Percentiles rank a stretch among this genome's conserved stretches.
phyloP scores from a whole-genome alignment of 2,113 vertebrate genomes.

The Motacilla tschutschensis region DNA sequence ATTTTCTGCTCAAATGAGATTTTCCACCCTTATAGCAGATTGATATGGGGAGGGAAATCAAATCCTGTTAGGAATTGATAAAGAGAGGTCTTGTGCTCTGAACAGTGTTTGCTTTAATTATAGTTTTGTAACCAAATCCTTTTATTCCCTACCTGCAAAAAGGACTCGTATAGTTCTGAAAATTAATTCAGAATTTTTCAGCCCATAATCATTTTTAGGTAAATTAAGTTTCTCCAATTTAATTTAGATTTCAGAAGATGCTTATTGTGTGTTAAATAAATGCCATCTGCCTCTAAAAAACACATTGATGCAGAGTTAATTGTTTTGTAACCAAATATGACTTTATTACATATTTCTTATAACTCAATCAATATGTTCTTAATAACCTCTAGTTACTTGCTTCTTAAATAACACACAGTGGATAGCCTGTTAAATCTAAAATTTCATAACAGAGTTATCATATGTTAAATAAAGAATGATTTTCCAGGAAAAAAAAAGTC shows the following conservation, averaged over 20 bases:
- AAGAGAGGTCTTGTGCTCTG: not conserved
- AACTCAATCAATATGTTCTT: constrained; percentile 77
- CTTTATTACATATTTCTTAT: constrained; percentile 69
- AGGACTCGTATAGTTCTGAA: not conserved
- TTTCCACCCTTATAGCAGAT: constrained; percentile 10
- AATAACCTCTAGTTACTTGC: constrained; percentile 70
- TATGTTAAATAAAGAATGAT: constrained; percentile 73
- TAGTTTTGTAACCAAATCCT: not conserved
- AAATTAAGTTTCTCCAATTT: constrained; percentile 70
- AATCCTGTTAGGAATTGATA: constrained; percentile 6
- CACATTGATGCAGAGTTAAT: constrained; percentile 68
- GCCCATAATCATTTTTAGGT: constrained; percentile 50
- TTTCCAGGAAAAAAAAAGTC: constrained; percentile 47
- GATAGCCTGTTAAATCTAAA: constrained; percentile 67
- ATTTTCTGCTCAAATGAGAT: constrained; percentile 1
- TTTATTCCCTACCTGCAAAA: constrained; percentile 10
- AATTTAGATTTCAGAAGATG: constrained; percentile 77
- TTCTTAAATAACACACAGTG: constrained; percentile 66
- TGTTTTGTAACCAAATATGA: constrained; percentile 75
- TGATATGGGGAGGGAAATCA: not conserved
- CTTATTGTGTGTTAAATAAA: constrained; percentile 75
- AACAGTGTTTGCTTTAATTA: not conserved
- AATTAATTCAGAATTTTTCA: constrained; percentile 42
- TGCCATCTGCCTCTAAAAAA: constrained; percentile 76
- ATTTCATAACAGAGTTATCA: constrained; percentile 75